Base-by-base conservation (phyloP, 2,113 vertebrate genomes). In the Odontophorus gujanensis region DNA sequence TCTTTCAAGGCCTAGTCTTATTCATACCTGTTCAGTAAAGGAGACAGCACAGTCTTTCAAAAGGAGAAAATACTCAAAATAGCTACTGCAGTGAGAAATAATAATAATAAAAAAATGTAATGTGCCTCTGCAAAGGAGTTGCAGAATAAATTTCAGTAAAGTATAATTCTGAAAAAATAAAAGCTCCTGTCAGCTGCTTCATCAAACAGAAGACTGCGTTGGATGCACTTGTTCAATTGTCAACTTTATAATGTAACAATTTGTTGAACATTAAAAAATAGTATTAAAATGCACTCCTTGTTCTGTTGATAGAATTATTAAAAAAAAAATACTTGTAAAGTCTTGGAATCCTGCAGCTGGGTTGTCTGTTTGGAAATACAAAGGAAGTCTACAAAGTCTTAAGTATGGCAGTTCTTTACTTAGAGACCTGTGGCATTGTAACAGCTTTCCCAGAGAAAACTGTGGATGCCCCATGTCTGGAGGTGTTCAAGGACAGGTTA, bases 51-150 rank as follows among this genome's bases (percentile, higher is more conserved):
- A 1, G 32, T 67, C 53, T 67, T 79, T 73, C 67, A 87, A 55
- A 79, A 66, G 63, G 28, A 83, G 26, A 38, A 83, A 87, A 57
- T 83, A 22, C 72, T 90, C 57, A 61, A 78, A 83, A 57, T 68
- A 78, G 55, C 61, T 57, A 40, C 8, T 28, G 25, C n/a, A 58
- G 20, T 28, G 14, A 87, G 30, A 24, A 58, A 69, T 36, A 63
- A 0, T 63, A 40, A 17, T 57, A 50, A 50, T 8, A 53, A 28
- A 53, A 9, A 15, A 26, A 51, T 47, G 17, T 26, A 87, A 58
- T 58, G 14, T 15, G 36, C 38, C 10, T 63, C 20, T 42, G 58
- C 57, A 28, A 74, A 45, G 34, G 12, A 69, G 28, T 14, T 63
- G 28, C n/a, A 63, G 42, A 87, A 68, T 36, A 45, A 50, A 73